Conservation (phyloP, 2,888 invertebrate species). For the Noctua pronuba region DNA sequence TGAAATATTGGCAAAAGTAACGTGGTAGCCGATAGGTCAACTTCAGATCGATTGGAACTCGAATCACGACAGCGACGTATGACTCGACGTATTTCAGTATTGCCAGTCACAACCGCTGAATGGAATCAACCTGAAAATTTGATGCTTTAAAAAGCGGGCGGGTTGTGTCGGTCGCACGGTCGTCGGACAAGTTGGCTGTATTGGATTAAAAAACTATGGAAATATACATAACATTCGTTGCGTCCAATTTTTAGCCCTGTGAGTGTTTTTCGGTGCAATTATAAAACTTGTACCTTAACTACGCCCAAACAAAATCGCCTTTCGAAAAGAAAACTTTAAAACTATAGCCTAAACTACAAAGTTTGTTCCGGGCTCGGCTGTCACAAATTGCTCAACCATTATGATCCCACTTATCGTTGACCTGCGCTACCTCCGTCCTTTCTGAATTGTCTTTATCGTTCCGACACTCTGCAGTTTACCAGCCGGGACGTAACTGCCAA, state of each 20-base stretch:
- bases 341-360: constrained; percentile 21
- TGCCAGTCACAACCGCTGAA: constrained; percentile 31
- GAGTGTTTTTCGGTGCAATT: not conserved
- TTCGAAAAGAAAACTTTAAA: constrained; percentile 33
- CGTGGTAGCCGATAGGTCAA: constrained; percentile 24
- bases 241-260: not conserved
- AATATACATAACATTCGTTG: not conserved
- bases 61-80: constrained; percentile 8
- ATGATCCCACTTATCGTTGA: constrained; percentile 56
- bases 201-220: not conserved
- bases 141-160: not conserved
- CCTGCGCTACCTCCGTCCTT: constrained; percentile 49
- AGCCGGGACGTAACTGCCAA: constrained; percentile 49
- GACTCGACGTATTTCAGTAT: constrained; percentile 10
- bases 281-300: not conserved
- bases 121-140: constrained; percentile 7
- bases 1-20: constrained; percentile 28
- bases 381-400: constrained; percentile 54
- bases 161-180: too few species aligned
- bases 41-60: constrained; percentile 33
- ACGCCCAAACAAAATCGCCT: not conserved
- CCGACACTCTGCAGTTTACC: constrained; percentile 46
- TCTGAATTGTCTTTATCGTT: constrained; percentile 56
- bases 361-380: constrained; percentile 32
- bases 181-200: not conserved